phyloP scores from a whole-genome alignment of 2,888 invertebrate species.

The Microdon myrmicae region DNA sequence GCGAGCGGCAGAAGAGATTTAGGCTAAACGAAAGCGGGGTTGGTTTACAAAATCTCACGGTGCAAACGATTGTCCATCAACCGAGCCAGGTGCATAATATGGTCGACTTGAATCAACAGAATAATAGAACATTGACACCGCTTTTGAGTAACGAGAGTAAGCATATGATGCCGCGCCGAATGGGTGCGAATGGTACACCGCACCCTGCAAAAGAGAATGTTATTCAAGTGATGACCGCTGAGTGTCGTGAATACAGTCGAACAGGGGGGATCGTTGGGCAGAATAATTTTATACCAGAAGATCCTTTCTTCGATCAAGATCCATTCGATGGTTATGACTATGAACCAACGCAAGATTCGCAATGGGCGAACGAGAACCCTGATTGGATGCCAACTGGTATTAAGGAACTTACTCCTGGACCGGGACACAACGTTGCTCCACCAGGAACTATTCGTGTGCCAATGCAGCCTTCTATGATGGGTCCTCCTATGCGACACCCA shows the following conservation, averaged over 20 bases:
- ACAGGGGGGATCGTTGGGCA: slow-evolving; percentile 67
- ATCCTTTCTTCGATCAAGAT: slow-evolving; percentile 66
- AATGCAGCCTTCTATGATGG: slow-evolving; percentile 63
- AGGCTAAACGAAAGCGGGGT: slow-evolving; percentile 85
- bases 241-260: slow-evolving; percentile 85
- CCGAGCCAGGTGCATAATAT: slow-evolving; percentile 25
- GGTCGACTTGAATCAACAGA: slow-evolving; percentile 20
- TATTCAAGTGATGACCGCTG: slow-evolving; percentile 93
- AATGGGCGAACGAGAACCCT: slow-evolving; percentile 73
- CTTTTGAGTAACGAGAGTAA: slow-evolving; percentile 65
- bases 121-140: slow-evolving; percentile 53
- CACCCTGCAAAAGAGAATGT: slow-evolving; percentile 77
- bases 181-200: slow-evolving; percentile 52
- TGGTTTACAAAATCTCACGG: slow-evolving; percentile 71
- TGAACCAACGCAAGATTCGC: slow-evolving; percentile 79
- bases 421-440: slow-evolving; percentile 61
- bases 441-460: slow-evolving; percentile 59
- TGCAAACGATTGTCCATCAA: slow-evolving; percentile 22
- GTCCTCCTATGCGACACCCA: slow-evolving; percentile 57
- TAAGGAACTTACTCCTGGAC: slow-evolving; percentile 76
- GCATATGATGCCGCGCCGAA: slow-evolving; percentile 58
- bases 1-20: slow-evolving; percentile 89
- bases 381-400: slow-evolving; percentile 76
- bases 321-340: slow-evolving; percentile 70
- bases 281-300: slow-evolving; percentile 66